A percentile compares a stretch with the other conserved stretches of the same genome.
These are phyloP conservation scores for Drepana arcuata DNA, from an alignment of 1,140 invertebrate species.

Conservation along the genomic window DNA sequence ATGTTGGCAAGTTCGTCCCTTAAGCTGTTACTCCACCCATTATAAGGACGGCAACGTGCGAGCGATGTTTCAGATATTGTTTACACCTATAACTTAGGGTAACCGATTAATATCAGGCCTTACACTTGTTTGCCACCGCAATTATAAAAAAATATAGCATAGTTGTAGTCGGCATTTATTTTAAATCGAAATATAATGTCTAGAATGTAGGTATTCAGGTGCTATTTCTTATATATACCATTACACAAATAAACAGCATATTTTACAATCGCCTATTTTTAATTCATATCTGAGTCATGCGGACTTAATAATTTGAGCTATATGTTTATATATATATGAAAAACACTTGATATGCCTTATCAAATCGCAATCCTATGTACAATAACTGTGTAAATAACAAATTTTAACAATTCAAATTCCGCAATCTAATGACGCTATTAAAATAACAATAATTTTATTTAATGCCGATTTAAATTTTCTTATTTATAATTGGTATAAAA, in stretches of 20 bases:
- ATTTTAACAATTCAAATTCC: conserved; percentile 35
- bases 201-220: too few species aligned
- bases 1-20: too few species aligned
- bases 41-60: too few species aligned
- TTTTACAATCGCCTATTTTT: conserved; percentile 10
- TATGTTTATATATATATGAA: conserved; percentile 17
- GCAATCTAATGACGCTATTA: conserved; percentile 12
- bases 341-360: conserved; percentile 49
- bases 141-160: too few species aligned
- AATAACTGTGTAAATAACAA: conserved; percentile 48
- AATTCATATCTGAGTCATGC: conserved; percentile 24
- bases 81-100: too few species aligned
- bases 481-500: not conserved
- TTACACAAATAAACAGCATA: not conserved
- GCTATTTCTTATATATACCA: too few species aligned
- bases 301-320: conserved; percentile 40
- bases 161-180: too few species aligned
- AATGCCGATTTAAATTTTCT: not conserved
- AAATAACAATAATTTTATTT: conserved; percentile 6
- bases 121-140: too few species aligned
- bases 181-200: not conserved
- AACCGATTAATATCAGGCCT: too few species aligned
- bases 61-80: too few species aligned
- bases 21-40: too few species aligned
- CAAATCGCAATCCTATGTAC: conserved; percentile 42